A percentile compares a stretch with the other conserved stretches of the same genome.
These are phyloP conservation scores for Rhegmatorhina hoffmannsi DNA, from an alignment of 2,113 vertebrate species.

Conservation along the genomic window DNA sequence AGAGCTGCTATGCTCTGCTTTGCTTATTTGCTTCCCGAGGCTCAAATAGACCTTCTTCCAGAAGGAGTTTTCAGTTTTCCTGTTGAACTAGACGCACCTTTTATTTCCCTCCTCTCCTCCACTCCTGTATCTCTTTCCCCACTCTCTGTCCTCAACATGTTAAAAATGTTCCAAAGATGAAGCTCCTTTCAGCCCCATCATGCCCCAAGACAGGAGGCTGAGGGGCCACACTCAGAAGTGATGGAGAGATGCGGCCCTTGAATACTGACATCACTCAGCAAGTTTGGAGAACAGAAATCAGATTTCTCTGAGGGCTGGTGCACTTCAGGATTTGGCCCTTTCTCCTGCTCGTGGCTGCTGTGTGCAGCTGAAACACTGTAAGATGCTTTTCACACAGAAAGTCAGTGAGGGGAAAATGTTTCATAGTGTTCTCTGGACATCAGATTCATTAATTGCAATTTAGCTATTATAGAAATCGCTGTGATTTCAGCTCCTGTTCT, in stretches of 20 bases:
- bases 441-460: slow-evolving; percentile 18
- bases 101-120: not conserved
- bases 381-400: not conserved
- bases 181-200: not conserved
- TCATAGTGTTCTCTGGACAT: not conserved
- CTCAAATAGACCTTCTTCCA: not conserved
- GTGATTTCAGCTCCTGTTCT: not conserved
- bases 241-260: not conserved
- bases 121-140: not conserved
- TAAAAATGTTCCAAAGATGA: not conserved
- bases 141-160: not conserved
- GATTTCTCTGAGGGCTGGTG: not conserved
- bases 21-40: not conserved
- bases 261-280: not conserved
- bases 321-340: not conserved
- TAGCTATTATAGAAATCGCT: not conserved
- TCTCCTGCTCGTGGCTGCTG: not conserved
- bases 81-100: not conserved
- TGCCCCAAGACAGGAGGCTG: not conserved
- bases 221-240: not conserved
- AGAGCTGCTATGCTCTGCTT: not conserved
- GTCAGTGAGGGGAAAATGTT: not conserved
- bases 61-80: not conserved
- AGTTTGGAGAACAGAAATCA: not conserved
- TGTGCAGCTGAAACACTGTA: not conserved